Base-by-base conservation (phyloP, 2,113 vertebrate genomes). In the Etheostoma spectabile region DNA sequence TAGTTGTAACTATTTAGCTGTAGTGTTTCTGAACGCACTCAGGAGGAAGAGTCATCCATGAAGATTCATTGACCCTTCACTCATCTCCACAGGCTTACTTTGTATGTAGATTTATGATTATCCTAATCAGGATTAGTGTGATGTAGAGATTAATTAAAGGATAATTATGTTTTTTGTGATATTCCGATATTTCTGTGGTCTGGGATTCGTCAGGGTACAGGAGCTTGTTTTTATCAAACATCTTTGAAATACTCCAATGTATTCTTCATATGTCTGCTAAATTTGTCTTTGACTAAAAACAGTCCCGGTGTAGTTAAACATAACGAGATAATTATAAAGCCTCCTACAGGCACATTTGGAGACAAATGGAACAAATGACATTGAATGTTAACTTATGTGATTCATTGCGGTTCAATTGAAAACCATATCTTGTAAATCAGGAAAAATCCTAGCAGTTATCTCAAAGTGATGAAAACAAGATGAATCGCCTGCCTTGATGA, bases 61-160 rank as follows among this genome's bases (percentile, higher is more conserved):
- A 49, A 79, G 72, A 83, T 77, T 82, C 57, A 77, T 30, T 81
- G 81, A 90, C 82, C 83, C 80, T 61, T 84, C 45, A 76, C 83
- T 85, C 70, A 75, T 81, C 74, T 83, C 69, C 5, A 4, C 48
- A 74, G 77, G 66, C 74, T 65, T 51, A 60, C 56, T 71, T 30
- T 59, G 22, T 57, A 55, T 67, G 48, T 65, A 56, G 67, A 73
- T 38, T 52, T 38, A 82, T 77, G 70, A 22, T 11, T 15, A 81
- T 86, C 53, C 68, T 73, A 56, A 91, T 90, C 79, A 57, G 83
- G 87, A 90, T 89, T 82, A 83, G 63, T 69, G 53, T 74, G 68
- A 89, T 51, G 14, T 59, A 66, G 21, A 86, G 86, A 89, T 89
- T 76, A 87, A 88, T 90, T 82, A 74, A 79, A 73, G 64, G 83